Conservation (phyloP, 2,888 invertebrate genomes). For the Rotaria sp. region DNA sequence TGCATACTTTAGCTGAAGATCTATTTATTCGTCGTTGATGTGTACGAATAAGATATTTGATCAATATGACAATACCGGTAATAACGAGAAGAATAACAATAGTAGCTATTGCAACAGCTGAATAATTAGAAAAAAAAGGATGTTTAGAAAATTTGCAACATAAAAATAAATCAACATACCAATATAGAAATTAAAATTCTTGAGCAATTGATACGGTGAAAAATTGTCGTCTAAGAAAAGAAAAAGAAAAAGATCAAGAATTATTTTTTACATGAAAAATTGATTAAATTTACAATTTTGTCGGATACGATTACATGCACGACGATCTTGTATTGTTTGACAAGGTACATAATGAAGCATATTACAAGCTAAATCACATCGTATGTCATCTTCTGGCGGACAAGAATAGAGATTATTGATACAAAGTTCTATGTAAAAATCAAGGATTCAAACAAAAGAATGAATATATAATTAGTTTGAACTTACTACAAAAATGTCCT, state of each 20-base stretch:
- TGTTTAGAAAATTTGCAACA: background rate
- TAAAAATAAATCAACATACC: background rate
- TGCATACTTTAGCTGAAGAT: background rate
- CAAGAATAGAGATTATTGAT: conserved; percentile 23
- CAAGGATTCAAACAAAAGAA: background rate
- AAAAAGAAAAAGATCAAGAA: background rate
- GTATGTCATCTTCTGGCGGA: background rate
- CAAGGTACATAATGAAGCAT: background rate
- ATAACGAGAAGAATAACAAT: background rate
- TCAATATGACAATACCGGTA: background rate
- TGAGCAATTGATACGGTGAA: conserved; percentile 12
- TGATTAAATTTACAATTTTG: background rate
- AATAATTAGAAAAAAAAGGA: background rate
- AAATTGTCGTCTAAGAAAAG: background rate
- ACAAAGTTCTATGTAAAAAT: conserved; percentile 4
- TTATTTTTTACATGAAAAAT: background rate
- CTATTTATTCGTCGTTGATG: background rate
- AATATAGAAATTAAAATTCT: background rate
- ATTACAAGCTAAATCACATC: conserved; percentile 24
- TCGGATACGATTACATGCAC: background rate
- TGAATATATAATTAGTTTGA: background rate
- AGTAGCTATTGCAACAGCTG: conserved; percentile 25
- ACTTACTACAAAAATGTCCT: conserved; percentile 25
- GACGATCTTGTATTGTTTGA: conserved; percentile 25
- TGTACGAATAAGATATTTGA: background rate